Conservation (phyloP, 2,797 vertebrate species). For the Syndactyla subalaris region DNA sequence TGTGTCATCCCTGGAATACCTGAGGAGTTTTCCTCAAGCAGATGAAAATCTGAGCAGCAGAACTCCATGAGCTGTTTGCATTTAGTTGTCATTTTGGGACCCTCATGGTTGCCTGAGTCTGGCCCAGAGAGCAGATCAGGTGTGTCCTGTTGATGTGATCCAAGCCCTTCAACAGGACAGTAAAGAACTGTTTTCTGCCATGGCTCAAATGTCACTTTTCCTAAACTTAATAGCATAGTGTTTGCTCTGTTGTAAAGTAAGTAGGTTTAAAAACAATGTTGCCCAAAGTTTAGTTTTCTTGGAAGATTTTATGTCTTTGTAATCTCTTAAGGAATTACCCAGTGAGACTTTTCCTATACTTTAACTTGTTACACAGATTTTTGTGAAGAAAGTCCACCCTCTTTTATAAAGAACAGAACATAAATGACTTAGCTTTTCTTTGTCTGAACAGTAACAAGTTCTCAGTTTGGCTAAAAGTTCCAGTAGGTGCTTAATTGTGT, state of each 20-base stretch:
- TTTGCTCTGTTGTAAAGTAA: not conserved
- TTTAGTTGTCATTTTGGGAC: not conserved
- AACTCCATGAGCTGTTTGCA: not conserved
- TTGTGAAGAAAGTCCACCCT: not conserved
- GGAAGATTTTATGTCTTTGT: not conserved
- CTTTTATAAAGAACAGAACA: not conserved
- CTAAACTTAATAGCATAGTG: not conserved
- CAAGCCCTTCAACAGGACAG: not conserved
- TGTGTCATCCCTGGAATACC: not conserved
- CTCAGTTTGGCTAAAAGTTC: not conserved
- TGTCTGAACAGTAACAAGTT: not conserved
- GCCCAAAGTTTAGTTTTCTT: not conserved
- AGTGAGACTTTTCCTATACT: not conserved
- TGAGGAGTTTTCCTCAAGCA: not conserved
- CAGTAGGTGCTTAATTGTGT: not conserved
- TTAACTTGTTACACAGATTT: not conserved
- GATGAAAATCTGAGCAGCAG: not conserved
- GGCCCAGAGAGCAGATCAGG: not conserved
- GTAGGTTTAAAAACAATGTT: not conserved
- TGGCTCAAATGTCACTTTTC: not conserved
- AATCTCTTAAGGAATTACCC: not conserved
- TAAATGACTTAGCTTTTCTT: not conserved
- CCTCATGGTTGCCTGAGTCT: accelerated
- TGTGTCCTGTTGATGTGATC: not conserved
- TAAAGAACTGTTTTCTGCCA: not conserved